phyloP scores from a whole-genome alignment of 2,888 invertebrate species.

The Tubulanus polymorphus region DNA sequence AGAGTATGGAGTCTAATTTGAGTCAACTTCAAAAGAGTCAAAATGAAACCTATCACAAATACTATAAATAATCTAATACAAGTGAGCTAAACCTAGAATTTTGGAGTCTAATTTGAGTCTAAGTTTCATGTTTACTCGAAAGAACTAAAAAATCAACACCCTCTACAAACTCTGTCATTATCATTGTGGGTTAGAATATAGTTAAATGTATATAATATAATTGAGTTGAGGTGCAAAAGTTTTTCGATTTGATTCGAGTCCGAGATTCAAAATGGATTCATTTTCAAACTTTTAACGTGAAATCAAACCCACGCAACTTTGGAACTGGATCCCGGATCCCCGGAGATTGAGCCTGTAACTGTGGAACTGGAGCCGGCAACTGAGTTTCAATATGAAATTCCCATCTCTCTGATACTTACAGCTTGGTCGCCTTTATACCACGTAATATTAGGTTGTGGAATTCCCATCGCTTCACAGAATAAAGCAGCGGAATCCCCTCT shows the following conservation, averaged over 20 bases:
- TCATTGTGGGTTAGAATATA: too few species aligned
- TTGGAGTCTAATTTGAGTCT: too few species aligned
- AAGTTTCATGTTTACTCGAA: too few species aligned
- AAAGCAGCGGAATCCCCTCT: slow-evolving; percentile 42
- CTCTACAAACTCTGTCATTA: too few species aligned
- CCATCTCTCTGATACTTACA: slow-evolving; percentile 20
- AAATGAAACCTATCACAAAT: too few species aligned
- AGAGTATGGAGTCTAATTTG: too few species aligned
- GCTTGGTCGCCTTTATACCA: slow-evolving; percentile 42
- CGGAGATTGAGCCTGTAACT: neutral
- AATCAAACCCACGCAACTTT: neutral
- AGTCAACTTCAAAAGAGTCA: too few species aligned
- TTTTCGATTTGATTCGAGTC: neutral
- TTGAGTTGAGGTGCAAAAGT: neutral
- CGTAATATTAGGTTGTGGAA: slow-evolving; percentile 44
- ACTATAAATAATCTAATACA: too few species aligned
- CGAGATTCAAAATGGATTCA: neutral
- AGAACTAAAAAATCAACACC: too few species aligned
- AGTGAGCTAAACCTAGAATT: too few species aligned
- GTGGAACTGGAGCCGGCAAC: neutral
- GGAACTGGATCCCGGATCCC: neutral
- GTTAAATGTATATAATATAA: too few species aligned
- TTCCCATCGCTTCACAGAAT: slow-evolving; percentile 52
- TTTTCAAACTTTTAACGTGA: too few species aligned
- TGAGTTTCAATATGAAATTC: neutral